These are phyloP conservation scores for Ecdyonurus torrentis DNA, from an alignment of 2,888 invertebrate species.

Conservation along the genomic window DNA sequence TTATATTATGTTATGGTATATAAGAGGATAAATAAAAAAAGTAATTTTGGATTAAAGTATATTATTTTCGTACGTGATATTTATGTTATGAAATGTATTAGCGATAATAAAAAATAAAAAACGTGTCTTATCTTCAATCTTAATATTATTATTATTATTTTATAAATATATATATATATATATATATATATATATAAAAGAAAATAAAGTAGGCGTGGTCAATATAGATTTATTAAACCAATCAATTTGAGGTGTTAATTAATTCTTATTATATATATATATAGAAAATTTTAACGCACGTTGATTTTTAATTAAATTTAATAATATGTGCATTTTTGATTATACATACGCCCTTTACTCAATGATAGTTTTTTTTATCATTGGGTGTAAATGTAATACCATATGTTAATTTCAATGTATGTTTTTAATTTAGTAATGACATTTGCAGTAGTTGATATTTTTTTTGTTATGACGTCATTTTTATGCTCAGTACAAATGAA, in stretches of 20 bases:
- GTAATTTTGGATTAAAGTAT: not conserved
- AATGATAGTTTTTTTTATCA: too few relatives aligned
- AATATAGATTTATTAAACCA: not conserved
- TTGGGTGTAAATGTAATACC: too few relatives aligned
- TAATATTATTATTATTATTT: not conserved
- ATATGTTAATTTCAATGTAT: too few relatives aligned
- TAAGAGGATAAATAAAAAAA: not conserved
- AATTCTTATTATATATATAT: too few relatives aligned
- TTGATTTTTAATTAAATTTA: not conserved
- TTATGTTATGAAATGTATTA: not conserved
- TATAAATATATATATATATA: not conserved
- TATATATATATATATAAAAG: too few relatives aligned
- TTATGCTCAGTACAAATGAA: too few relatives aligned
- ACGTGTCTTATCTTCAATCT: not conserved
- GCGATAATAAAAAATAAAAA: not conserved
- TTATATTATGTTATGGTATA: too few relatives aligned
- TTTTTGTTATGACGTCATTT: too few relatives aligned
- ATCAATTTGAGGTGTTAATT: not conserved
- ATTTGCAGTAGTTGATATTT: too few relatives aligned
- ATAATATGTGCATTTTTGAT: too few relatives aligned
- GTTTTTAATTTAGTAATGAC: too few relatives aligned
- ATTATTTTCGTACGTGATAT: not conserved
- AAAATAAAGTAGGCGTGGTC: not conserved
- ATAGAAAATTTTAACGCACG: not conserved
- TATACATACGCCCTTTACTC: too few relatives aligned